phyloP scores from a whole-genome alignment of 2,888 invertebrate genomes.

The Euproctis similis region DNA sequence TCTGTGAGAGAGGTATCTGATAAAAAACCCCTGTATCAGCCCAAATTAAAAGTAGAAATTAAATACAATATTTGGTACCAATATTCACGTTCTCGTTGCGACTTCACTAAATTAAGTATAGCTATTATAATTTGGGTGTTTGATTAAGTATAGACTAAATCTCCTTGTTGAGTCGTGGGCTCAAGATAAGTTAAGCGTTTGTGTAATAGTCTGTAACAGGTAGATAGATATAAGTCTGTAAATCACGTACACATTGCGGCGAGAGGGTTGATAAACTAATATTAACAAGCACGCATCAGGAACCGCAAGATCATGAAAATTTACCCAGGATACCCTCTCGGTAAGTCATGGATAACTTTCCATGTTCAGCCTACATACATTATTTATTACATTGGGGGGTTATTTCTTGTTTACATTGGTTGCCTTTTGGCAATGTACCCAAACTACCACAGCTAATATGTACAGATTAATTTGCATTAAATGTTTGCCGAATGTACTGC shows the following conservation, averaged over 20 bases:
- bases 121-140: no score
- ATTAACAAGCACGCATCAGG: slow-evolving; percentile 64
- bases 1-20: no score
- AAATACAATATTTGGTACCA: no score
- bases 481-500: slow-evolving; percentile 29
- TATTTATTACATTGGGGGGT: slow-evolving; percentile 68
- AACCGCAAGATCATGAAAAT: slow-evolving; percentile 74
- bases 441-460: slow-evolving; percentile 36
- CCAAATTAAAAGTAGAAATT: no score
- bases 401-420: slow-evolving; percentile 58
- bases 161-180: slow-evolving; percentile 7
- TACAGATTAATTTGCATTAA: slow-evolving; percentile 46
- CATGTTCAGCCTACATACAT: slow-evolving; percentile 65
- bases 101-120: no score
- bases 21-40: no score
- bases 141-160: no score
- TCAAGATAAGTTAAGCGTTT: slow-evolving; percentile 28
- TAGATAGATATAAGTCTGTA: slow-evolving; percentile 37
- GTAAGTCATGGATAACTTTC: slow-evolving; percentile 59
- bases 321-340: slow-evolving; percentile 59
- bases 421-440: slow-evolving; percentile 53
- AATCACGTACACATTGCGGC: slow-evolving; percentile 54
- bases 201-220: slow-evolving; percentile 34
- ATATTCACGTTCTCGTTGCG: no score
- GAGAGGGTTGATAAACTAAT: slow-evolving; percentile 66